Conservation (phyloP, 2,113 vertebrate genomes). For the Gambusia affinis region DNA sequence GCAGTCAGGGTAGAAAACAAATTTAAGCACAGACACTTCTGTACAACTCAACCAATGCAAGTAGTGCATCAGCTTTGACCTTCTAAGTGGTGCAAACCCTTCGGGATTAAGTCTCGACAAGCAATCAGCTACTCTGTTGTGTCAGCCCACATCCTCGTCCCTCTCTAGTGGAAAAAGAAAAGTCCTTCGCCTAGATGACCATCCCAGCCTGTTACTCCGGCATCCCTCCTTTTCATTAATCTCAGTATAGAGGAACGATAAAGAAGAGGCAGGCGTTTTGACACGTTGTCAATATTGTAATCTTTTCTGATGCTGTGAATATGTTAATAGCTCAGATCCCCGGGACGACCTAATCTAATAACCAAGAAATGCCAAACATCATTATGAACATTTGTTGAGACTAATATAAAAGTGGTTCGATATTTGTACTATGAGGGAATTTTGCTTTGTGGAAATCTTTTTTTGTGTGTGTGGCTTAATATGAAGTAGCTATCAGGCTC, state of each 20-base stretch:
- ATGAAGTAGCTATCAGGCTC: conserved; percentile 32
- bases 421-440: conserved; percentile 9
- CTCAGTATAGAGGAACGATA: conserved; percentile 42
- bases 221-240: conserved; percentile 40
- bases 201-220: conserved; percentile 46
- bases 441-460: conserved; percentile 20
- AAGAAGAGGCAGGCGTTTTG: conserved; percentile 38
- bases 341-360: conserved; percentile 20
- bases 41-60: background rate
- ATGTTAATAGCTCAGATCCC: conserved; percentile 17
- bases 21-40: background rate
- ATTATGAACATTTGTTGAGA: conserved; percentile 2
- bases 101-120: conserved; percentile 45
- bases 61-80: conserved; percentile 30
- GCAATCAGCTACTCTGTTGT: conserved; percentile 54
- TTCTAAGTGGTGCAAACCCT: conserved; percentile 50
- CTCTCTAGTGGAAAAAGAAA: conserved; percentile 35
- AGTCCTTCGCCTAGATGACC: conserved; percentile 47
- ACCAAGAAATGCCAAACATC: conserved; percentile 3
- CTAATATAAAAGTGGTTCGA: conserved; percentile 19
- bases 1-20: background rate
- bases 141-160: conserved; percentile 26
- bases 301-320: conserved; percentile 1
- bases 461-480: conserved; percentile 11
- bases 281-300: conserved; percentile 11